Percentiles rank a stretch among this genome's conserved stretches.
Evolutionary conservation across 2,888 invertebrate species (phyloP).

Genomic region (Anthophora plumipes): DNA sequence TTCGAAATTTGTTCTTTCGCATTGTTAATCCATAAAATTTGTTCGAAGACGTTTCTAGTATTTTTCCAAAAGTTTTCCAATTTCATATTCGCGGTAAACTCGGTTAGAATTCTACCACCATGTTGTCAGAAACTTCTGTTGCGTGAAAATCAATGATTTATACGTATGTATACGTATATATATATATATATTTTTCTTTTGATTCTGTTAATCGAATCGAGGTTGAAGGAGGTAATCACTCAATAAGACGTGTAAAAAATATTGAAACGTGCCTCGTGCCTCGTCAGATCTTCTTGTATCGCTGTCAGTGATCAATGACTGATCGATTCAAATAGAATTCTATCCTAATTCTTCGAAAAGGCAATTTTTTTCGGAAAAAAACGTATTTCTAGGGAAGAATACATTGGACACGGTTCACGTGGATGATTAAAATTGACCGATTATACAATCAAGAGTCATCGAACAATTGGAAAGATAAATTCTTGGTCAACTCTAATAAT

Average conservation of each 20-base stretch:
- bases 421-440: slow-evolving; percentile 51
- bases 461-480: slow-evolving; percentile 46
- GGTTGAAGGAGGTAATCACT: background rate
- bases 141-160: background rate
- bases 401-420: slow-evolving; percentile 11
- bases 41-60: no score
- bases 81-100: no score
- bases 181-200: background rate
- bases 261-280: slow-evolving; percentile 40
- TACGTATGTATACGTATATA: no score
- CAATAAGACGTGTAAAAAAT: slow-evolving; percentile 23
- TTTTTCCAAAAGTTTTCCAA: no score
- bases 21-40: no score
- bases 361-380: slow-evolving; percentile 13
- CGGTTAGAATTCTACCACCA: no score
- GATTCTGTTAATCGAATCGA: background rate
- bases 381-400: background rate
- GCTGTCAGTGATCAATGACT: slow-evolving; percentile 75
- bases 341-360: slow-evolving; percentile 8
- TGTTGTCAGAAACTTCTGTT: background rate
- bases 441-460: background rate
- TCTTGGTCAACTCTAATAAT: background rate
- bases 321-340: slow-evolving; percentile 59
- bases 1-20: no score
- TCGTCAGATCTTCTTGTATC: slow-evolving; percentile 68